These are phyloP conservation scores for Heliconius eleuchia DNA, from an alignment of 1,140 invertebrate species.

Conservation along the genomic window DNA sequence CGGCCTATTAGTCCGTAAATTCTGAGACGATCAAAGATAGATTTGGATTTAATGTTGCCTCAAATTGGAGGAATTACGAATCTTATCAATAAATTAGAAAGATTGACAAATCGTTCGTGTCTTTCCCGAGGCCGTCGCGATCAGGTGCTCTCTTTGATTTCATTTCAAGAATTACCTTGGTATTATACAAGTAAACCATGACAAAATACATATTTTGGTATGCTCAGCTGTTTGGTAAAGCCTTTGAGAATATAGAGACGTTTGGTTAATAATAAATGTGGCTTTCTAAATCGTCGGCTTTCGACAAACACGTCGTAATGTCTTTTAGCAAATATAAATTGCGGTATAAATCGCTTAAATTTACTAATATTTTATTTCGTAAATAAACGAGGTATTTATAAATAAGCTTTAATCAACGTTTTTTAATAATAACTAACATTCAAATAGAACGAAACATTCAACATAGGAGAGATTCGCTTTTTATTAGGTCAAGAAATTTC, in stretches of 20 bases:
- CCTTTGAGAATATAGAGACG: slow-evolving; percentile 8
- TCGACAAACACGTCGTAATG: not conserved
- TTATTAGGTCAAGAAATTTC: no score
- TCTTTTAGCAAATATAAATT: not conserved
- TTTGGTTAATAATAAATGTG: slow-evolving; percentile 11
- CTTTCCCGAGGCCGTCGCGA: slow-evolving; percentile 4
- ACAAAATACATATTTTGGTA: slow-evolving; percentile 17
- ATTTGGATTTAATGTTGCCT: slow-evolving; percentile 28
- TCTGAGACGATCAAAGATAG: slow-evolving; percentile 25
- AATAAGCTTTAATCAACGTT: no score
- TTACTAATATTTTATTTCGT: not conserved
- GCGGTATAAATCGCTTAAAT: not conserved
- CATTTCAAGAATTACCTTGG: slow-evolving; percentile 18
- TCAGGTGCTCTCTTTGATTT: slow-evolving; percentile 11
- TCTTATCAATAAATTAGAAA: slow-evolving; percentile 36
- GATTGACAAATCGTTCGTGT: slow-evolving; percentile 31
- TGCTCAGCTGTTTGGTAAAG: slow-evolving; percentile 1
- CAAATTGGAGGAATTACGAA: slow-evolving; percentile 34
- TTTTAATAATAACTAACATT: no score
- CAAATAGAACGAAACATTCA: no score
- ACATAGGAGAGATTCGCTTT: no score
- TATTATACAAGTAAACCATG: slow-evolving; percentile 7
- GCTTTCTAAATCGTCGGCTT: not conserved
- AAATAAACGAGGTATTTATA: no score
- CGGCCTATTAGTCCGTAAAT: slow-evolving; percentile 29